Conservation (phyloP, 1,140 invertebrate species). For the Tachypleus tridentatus region DNA sequence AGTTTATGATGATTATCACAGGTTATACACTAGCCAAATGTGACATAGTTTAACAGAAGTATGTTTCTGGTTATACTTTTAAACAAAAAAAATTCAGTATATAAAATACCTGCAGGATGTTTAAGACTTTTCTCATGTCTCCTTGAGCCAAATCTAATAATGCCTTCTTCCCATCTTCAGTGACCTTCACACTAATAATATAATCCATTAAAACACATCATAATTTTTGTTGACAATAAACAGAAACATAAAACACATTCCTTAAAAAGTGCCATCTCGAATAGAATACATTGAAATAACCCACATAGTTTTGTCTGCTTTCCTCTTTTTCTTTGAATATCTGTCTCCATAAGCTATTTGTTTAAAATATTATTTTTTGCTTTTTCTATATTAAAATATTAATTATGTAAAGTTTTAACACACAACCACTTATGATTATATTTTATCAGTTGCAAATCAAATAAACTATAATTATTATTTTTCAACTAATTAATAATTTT, state of each 20-base stretch:
- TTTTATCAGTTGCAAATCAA: constrained; percentile 5
- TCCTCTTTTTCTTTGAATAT: too few relatives aligned
- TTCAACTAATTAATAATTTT: constrained; percentile 10
- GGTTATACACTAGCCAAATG: not conserved
- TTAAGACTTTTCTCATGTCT: constrained; percentile 97
- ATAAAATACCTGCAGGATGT: constrained; percentile 54
- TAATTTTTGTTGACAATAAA: constrained; percentile 5
- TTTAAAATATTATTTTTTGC: not conserved
- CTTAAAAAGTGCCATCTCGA: not conserved
- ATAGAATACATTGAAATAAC: not conserved
- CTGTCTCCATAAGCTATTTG: too few relatives aligned
- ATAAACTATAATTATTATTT: constrained; percentile 2
- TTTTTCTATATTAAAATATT: constrained; percentile 1
- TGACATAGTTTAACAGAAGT: not conserved
- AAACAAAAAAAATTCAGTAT: not conserved
- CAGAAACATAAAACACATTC: not conserved
- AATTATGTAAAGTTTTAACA: too few relatives aligned
- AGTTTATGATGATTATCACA: not conserved
- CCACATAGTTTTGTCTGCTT: too few relatives aligned
- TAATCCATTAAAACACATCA: constrained; percentile 7
- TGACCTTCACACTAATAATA: constrained; percentile 44
- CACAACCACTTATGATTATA: not conserved
- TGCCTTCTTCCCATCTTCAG: constrained; percentile 80
- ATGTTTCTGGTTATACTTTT: not conserved
- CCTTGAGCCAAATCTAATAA: constrained; percentile 78